A percentile compares a stretch with the other conserved stretches of the same genome.
These are phyloP conservation scores for Acrobasis consociella DNA, from an alignment of 2,888 invertebrate species.

Conservation along the genomic window DNA sequence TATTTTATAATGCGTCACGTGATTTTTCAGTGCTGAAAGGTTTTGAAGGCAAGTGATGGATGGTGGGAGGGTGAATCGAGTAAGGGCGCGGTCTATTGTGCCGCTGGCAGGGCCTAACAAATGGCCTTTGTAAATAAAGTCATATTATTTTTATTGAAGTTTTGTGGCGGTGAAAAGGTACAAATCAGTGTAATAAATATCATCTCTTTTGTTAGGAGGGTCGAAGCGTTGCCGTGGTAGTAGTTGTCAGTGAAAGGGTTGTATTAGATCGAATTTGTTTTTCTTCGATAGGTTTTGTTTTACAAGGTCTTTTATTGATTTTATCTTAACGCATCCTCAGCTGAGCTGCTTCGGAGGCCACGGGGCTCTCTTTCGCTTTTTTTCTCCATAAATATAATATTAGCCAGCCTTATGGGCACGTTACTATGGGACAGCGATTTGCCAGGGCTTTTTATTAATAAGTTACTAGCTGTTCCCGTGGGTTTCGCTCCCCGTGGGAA, in stretches of 20 bases:
- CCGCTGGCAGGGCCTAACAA: slow-evolving; percentile 8
- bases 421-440: no score
- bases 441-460: no score
- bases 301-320: no score
- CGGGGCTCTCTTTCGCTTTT: no score
- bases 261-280: not conserved
- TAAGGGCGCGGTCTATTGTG: slow-evolving; percentile 6
- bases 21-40: slow-evolving; percentile 30
- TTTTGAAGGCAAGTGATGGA: slow-evolving; percentile 27
- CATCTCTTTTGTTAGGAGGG: not conserved
- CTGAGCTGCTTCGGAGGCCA: no score
- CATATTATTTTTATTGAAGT: slow-evolving; percentile 21
- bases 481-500: no score
- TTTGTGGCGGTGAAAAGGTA: slow-evolving; percentile 4
- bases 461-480: no score
- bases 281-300: no score
- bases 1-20: slow-evolving; percentile 27
- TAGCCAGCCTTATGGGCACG: no score
- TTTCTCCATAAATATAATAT: no score
- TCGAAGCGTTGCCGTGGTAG: not conserved
- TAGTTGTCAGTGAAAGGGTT: not conserved
- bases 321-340: no score
- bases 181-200: slow-evolving; percentile 17
- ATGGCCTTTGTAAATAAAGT: slow-evolving; percentile 20
- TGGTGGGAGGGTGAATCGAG: slow-evolving; percentile 12